phyloP scores from a whole-genome alignment of 2,113 vertebrate genomes.

The Halichoerus grypus region DNA sequence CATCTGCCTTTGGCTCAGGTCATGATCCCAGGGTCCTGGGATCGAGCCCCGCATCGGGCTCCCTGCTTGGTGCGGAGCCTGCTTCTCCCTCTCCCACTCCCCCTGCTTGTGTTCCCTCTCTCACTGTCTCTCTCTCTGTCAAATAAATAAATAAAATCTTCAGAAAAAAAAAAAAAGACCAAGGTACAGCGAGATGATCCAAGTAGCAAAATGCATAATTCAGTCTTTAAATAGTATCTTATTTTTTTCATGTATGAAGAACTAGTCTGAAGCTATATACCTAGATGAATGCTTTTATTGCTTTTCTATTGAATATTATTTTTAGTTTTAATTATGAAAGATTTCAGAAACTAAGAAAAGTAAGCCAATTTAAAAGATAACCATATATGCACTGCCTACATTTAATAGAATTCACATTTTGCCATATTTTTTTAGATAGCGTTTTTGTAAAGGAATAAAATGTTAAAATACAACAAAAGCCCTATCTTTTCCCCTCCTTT shows the following conservation, averaged over 20 bases:
- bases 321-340: conserved; percentile 52
- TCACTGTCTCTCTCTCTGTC: too few relatives aligned
- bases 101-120: too few relatives aligned
- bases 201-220: not conserved
- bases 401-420: not conserved
- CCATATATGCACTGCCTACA: not conserved
- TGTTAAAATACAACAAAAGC: not conserved
- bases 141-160: too few relatives aligned
- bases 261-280: not conserved
- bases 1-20: too few relatives aligned
- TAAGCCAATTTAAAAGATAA: conserved; percentile 20
- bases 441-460: conserved; percentile 43
- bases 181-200: not conserved
- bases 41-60: too few relatives aligned
- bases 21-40: too few relatives aligned
- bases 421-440: not conserved
- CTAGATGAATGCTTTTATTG: not conserved
- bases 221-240: not conserved
- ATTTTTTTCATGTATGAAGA: not conserved
- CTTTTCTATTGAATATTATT: not conserved
- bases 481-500: not conserved
- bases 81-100: too few relatives aligned
- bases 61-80: too few relatives aligned
- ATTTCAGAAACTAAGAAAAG: not conserved
- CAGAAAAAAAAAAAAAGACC: not conserved